Percentiles rank a stretch among this genome's conserved stretches.
phyloP scores from a whole-genome alignment of 1,140 invertebrate species.

The Riptortus pedestris region DNA sequence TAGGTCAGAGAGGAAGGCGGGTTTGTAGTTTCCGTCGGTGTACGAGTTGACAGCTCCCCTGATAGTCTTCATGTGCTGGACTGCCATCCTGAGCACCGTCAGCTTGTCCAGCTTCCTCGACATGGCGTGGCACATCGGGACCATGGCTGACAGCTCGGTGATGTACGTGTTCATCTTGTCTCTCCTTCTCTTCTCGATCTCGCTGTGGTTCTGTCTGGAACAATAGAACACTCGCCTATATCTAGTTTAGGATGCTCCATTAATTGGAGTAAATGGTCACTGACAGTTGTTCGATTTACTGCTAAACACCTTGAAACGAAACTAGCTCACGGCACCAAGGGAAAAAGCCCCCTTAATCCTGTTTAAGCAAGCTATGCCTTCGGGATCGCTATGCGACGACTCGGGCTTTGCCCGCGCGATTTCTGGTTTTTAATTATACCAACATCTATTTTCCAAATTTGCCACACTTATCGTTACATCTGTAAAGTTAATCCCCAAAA shows the following conservation, averaged over 20 bases:
- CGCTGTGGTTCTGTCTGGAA: slow-evolving; percentile 82
- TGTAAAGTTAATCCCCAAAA: too few species aligned
- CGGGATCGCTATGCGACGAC: too few species aligned
- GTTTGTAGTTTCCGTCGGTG: slow-evolving; percentile 71
- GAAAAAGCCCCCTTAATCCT: too few species aligned
- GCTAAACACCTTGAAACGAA: neutral
- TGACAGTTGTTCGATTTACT: neutral
- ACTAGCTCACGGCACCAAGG: neutral
- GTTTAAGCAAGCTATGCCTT: too few species aligned
- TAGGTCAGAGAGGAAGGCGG: slow-evolving; percentile 77
- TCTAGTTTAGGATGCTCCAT: neutral
- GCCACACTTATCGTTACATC: too few species aligned
- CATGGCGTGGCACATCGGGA: slow-evolving; percentile 90
- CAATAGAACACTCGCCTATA: slow-evolving; percentile 10
- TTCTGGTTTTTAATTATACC: too few species aligned
- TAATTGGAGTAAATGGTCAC: neutral
- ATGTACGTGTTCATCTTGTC: slow-evolving; percentile 97
- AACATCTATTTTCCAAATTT: too few species aligned
- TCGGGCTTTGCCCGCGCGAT: too few species aligned
- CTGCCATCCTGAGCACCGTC: slow-evolving; percentile 85
- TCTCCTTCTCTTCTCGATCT: slow-evolving; percentile 84
- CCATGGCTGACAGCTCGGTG: slow-evolving; percentile 75
- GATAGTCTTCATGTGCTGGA: slow-evolving; percentile 80
- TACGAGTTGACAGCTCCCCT: slow-evolving; percentile 65
- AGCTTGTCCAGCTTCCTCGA: slow-evolving; percentile 86